Base-by-base conservation (phyloP, 2,113 vertebrate genomes). In the Dipodomys ordii region DNA sequence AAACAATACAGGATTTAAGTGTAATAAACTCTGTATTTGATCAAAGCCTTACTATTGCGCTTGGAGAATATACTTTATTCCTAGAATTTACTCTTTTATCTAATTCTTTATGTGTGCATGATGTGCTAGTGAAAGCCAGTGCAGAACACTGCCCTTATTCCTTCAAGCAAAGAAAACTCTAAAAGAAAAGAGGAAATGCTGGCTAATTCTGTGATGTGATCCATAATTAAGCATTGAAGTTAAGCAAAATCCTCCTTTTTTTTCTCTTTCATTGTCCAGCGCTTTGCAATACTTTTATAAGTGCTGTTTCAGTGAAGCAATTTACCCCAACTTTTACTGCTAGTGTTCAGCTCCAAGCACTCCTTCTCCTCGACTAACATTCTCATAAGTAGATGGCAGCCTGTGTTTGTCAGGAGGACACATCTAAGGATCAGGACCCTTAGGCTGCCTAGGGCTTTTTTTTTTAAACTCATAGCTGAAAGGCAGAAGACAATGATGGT, bases 221-320 rank as follows among this genome's bases (percentile, higher is more conserved):
- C 46, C 72, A 94, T 72, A 81, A 81, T 76, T 72, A 92, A 95
- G 27, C 32, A 25, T 77, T 81, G n/a, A 85, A 9, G 22, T 87
- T 84, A 93, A 91, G 74, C 87, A 88, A 86, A 73, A 57, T 30
- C n/a, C 6, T 3, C 1, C 71, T 12, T 16, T 4, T 25, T 64
- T 78, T 62, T 53, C 53, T 57, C 53, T 62, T 16, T 20, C 19
- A 28, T 69, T 12, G 27, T 80, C 3, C 16, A 39, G 0, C 13
- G 78, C 68, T 30, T 73, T 72, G 15, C 11, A 15, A 7, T 20
- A 62, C 18, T 8, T 92, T 44, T 82, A 20, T 28, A 92, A 90
- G 16, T 90, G 78, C 30, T 28, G 7, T 82, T 93, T 93, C 39
- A 11, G 46, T 22, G 57, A 85, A 92, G 53, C 74, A 35, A n/a